Evolutionary conservation across 2,113 vertebrate species (phyloP).

Genomic region (Silurus asotus): DNA sequence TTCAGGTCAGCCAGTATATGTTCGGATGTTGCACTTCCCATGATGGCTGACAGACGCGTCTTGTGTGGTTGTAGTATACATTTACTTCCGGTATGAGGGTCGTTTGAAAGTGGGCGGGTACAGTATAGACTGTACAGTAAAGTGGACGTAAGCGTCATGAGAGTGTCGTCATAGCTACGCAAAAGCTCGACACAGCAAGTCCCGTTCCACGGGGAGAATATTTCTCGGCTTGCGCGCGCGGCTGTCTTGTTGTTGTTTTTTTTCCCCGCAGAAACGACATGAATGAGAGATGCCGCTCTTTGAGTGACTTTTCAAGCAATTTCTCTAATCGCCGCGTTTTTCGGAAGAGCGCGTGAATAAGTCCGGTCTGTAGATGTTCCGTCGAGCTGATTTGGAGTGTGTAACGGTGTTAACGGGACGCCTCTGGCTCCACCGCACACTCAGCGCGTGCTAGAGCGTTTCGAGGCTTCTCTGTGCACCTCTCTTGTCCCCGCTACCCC

Average conservation of each 20-base stretch:
- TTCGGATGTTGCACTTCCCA: neutral
- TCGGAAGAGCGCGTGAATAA: neutral
- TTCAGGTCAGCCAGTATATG: neutral
- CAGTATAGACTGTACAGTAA: neutral
- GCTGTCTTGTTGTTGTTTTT: neutral
- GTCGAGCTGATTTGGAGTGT: neutral
- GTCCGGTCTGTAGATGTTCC: neutral
- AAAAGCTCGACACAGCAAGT: neutral
- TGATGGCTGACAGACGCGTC: neutral
- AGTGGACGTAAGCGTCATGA: neutral
- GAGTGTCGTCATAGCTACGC: conserved; percentile 26
- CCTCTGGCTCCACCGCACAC: neutral
- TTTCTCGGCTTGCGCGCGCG: neutral
- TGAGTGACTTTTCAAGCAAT: neutral
- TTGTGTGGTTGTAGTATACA: too few relatives aligned
- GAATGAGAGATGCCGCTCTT: neutral
- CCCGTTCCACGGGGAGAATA: neutral
- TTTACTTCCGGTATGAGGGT: neutral
- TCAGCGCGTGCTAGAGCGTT: neutral
- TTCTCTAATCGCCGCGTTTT: neutral
- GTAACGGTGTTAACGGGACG: conserved; percentile 9
- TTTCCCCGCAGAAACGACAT: neutral
- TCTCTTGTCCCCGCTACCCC: too few relatives aligned
- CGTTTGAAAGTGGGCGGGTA: neutral
- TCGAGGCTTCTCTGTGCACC: neutral